Conservation (phyloP, 2,113 vertebrate species). For the Psilopogon haemacephalus region DNA sequence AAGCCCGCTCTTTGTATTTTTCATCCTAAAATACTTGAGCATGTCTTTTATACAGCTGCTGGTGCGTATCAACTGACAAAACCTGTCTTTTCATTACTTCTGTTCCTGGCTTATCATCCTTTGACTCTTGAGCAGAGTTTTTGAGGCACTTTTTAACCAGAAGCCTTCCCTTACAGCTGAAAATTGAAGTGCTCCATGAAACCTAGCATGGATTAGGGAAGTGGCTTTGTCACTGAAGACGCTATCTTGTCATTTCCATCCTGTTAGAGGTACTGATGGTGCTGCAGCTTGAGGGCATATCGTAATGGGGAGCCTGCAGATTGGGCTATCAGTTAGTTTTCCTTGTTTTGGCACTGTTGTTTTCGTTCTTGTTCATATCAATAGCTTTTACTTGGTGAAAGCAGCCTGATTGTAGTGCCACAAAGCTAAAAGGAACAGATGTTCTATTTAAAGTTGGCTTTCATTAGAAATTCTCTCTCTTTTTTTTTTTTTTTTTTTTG, state of each 20-base stretch:
- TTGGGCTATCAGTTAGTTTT: not conserved
- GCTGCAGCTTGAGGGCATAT: not conserved
- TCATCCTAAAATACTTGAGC: slow-evolving; percentile 11
- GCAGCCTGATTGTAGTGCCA: not conserved
- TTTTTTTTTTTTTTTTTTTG: not conserved
- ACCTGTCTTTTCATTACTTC: slow-evolving; percentile 11
- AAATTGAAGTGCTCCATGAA: not conserved
- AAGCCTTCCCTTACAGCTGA: not conserved
- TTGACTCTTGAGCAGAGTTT: not conserved
- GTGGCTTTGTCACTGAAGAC: not conserved
- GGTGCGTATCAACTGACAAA: slow-evolving; percentile 17
- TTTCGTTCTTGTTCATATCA: not conserved
- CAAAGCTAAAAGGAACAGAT: slow-evolving; percentile 18
- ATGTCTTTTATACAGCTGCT: not conserved
- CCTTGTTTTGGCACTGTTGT: not conserved
- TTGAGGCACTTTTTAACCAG: not conserved
- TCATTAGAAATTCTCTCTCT: not conserved
- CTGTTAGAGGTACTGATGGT: not conserved
- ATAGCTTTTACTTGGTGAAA: not conserved
- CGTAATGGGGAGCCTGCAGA: not conserved
- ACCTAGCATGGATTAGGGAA: not conserved
- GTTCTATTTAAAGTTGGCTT: slow-evolving; percentile 32
- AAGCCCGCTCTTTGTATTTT: not conserved
- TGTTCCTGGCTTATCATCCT: not conserved
- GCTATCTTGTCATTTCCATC: not conserved